Percentiles rank a stretch among this genome's conserved stretches.
phyloP scores from a whole-genome alignment of 2,113 vertebrate genomes.

The Ammodramus savannarum region DNA sequence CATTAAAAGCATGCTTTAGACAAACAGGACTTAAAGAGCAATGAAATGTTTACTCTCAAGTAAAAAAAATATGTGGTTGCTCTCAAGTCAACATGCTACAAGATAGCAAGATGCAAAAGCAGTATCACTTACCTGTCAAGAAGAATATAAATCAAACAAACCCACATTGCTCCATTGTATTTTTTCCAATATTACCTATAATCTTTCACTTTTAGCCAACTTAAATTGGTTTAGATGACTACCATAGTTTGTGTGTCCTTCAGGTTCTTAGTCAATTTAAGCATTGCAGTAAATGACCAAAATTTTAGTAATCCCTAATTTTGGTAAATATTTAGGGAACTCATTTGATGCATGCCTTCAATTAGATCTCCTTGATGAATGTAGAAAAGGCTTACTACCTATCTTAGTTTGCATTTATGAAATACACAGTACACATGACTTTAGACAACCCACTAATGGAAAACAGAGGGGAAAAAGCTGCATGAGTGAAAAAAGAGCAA shows the following conservation, averaged over 20 bases:
- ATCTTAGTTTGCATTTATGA: neutral
- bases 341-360: neutral
- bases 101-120: neutral
- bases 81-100: neutral
- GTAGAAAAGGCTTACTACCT: neutral
- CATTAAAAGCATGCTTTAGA: conserved; percentile 5
- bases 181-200: neutral
- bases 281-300: neutral
- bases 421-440: neutral
- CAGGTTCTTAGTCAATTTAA: neutral
- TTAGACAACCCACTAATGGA: neutral
- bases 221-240: neutral
- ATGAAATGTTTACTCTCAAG: neutral
- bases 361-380: neutral
- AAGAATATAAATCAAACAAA: neutral
- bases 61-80: neutral
- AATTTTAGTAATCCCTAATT: neutral
- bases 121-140: neutral
- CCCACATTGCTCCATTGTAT: neutral
- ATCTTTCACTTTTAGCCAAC: neutral
- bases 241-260: neutral
- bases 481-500: neutral
- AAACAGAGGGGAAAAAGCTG: neutral
- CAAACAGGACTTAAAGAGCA: neutral
- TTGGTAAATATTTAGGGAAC: neutral